Conservation (phyloP, 1,140 invertebrate species). For the Eupristina koningsbergeri region DNA sequence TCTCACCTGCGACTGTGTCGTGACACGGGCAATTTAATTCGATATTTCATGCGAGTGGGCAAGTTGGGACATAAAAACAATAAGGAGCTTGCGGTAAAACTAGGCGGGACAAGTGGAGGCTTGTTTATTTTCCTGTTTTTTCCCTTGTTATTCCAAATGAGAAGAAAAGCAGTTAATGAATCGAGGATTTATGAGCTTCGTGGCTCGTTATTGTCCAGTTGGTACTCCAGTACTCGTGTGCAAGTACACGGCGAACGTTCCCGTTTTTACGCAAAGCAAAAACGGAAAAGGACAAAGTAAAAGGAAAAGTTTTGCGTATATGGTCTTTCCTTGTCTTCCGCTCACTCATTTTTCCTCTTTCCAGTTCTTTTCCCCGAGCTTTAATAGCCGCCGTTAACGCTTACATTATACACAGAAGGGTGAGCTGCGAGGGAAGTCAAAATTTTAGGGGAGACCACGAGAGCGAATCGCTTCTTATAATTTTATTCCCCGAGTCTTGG, state of each 20-base stretch:
- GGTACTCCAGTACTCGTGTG: too few species aligned
- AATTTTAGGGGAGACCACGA: conserved; percentile 24
- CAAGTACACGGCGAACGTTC: not conserved
- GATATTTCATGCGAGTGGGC: conserved; percentile 50
- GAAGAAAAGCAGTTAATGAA: conserved; percentile 57
- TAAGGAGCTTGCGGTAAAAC: not conserved
- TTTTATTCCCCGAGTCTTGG: not conserved
- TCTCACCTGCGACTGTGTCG: not conserved
- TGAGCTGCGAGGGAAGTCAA: not conserved
- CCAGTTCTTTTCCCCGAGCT: conserved; percentile 15
- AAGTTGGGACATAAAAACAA: not conserved
- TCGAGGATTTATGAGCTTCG: conserved; percentile 64
- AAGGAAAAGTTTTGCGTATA: not conserved
- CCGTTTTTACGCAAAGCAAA: conserved; percentile 22
- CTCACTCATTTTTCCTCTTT: conserved; percentile 33
- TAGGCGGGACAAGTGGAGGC: not conserved
- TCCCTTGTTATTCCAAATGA: not conserved
- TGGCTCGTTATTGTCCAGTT: not conserved
- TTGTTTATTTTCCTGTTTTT: not conserved
- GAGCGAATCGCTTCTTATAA: not conserved
- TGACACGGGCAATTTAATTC: conserved; percentile 61
- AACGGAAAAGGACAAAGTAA: too few species aligned
- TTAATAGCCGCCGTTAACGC: conserved; percentile 1
- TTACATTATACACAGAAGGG: conserved; percentile 10
- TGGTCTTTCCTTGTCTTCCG: conserved; percentile 17